Evolutionary conservation across 2,113 vertebrate genomes (phyloP), one percentile per base, ranked within the genome.

Genomic region (Oncorhynchus keta): DNA sequence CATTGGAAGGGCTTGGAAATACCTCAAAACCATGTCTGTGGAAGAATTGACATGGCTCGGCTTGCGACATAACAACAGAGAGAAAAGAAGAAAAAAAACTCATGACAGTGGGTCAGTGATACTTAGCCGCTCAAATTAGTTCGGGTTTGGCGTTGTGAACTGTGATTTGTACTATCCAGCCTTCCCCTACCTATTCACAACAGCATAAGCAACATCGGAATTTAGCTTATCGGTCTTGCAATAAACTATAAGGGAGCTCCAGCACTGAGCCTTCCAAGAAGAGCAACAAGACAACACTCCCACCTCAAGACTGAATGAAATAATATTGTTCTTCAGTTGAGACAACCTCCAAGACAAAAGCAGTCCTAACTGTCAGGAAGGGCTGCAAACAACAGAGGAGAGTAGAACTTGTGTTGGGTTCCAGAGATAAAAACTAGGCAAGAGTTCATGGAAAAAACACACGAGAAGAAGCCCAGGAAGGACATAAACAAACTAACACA

Each of bases 1-100:
- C 16, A 28, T 32, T 20, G 32, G 28, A 68, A 32, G 18, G 66
- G 28, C 14, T 35, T 18, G 66, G 30, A 68, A 68, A 35, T 16
- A 32, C 30, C 67, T 68, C 32, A 28, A 45, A 20, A 76, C 51
- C 28, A 20, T 13, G 49, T 2, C 64, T 32, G 57, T n/a, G 66
- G 49, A 73, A 76, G 32, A 73, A 73, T 68, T 22, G 55, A 55
- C 70, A 64, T 18, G 30, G 66, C 2, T 3, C 12, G 12, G 64
- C 70, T 45, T 2, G 39, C 9, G 39, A 69, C 16, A 14, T 13
- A 35, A 5, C 26, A 66, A 35, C 32, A 35, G 32, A 35, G 68
- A 57, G 20, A 12, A n/a, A 18, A 39, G 61, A 35, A 51, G 66
- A 48, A 48, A 24, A n/a, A 20, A 2, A 16, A 9, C 9, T 45